Percentiles rank a stretch among this genome's conserved stretches.
Conservation (phyloP, 2,113 vertebrate genomes). For the Saccopteryx leptura region DNA sequence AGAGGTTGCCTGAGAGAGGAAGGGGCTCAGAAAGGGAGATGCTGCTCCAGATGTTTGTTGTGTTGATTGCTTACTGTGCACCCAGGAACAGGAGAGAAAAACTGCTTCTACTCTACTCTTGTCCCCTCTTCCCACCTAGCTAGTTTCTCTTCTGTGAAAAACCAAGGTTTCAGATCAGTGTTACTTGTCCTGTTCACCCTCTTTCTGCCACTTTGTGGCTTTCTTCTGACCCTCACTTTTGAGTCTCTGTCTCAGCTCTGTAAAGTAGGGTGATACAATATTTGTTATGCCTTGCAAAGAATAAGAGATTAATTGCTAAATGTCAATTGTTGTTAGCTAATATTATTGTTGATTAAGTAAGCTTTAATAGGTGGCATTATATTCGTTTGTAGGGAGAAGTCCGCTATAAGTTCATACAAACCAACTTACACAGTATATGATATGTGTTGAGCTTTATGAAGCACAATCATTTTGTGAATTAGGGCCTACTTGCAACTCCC, state of each 20-base stretch:
- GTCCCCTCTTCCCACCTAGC: background rate
- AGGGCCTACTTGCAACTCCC: background rate
- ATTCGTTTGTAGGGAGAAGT: background rate
- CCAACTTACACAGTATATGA: background rate
- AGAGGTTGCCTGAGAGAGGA: background rate
- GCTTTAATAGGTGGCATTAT: background rate
- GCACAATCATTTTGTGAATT: background rate
- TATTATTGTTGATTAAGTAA: background rate
- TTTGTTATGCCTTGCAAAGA: background rate
- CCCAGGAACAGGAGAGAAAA: background rate
- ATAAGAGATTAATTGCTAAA: background rate
- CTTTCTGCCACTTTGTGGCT: background rate
- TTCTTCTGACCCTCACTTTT: background rate
- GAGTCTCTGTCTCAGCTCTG: background rate
- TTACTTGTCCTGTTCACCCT: background rate
- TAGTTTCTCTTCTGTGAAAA: background rate
- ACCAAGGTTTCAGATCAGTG: background rate
- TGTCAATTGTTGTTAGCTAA: conserved; percentile 21
- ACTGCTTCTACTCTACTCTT: background rate
- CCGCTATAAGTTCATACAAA: background rate
- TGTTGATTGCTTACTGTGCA: background rate
- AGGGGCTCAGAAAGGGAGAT: background rate
- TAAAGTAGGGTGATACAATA: background rate
- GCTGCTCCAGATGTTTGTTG: background rate
- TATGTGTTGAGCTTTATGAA: background rate